Percentiles rank a stretch among this genome's conserved stretches.
Evolutionary conservation across 2,888 invertebrate genomes (phyloP).

Genomic region (Papilio demoleus): DNA sequence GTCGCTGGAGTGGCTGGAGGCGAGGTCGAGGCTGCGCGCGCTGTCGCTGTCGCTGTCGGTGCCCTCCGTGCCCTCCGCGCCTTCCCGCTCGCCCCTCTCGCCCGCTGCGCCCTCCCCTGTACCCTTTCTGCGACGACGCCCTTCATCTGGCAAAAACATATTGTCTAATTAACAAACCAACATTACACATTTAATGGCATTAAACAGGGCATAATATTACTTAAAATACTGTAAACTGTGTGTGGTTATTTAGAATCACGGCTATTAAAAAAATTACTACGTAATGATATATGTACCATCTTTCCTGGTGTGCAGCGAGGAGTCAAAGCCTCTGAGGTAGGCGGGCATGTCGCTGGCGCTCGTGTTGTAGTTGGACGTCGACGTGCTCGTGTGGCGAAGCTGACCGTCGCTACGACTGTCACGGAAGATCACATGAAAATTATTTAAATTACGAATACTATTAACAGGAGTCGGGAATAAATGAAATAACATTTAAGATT

Average conservation of each 20-base stretch:
- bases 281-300: conserved; percentile 63
- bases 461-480: too few relatives aligned
- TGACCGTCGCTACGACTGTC: conserved; percentile 90
- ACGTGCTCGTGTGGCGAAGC: conserved; percentile 91
- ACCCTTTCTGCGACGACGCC: conserved; percentile 70
- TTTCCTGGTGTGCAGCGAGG: conserved; percentile 79
- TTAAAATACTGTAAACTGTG: not conserved
- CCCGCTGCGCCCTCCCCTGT: conserved; percentile 46
- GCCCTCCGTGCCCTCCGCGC: conserved; percentile 80
- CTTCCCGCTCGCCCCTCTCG: too few relatives aligned
- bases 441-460: too few relatives aligned
- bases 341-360: conserved; percentile 91
- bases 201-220: too few relatives aligned
- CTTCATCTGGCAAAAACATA: conserved; percentile 57
- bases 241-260: not conserved
- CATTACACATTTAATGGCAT: too few relatives aligned
- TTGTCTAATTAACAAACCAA: too few relatives aligned
- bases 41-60: conserved; percentile 94
- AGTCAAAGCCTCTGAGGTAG: conserved; percentile 86
- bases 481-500: too few relatives aligned
- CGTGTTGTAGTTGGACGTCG: conserved; percentile 93
- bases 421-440: not conserved
- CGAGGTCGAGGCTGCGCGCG: conserved; percentile 93
- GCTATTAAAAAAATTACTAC: not conserved
- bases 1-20: conserved; percentile 97